Evolutionary conservation across 35 echinoderm and acorn worm species (phyloP).

Genomic region (Anneissia japonica): DNA sequence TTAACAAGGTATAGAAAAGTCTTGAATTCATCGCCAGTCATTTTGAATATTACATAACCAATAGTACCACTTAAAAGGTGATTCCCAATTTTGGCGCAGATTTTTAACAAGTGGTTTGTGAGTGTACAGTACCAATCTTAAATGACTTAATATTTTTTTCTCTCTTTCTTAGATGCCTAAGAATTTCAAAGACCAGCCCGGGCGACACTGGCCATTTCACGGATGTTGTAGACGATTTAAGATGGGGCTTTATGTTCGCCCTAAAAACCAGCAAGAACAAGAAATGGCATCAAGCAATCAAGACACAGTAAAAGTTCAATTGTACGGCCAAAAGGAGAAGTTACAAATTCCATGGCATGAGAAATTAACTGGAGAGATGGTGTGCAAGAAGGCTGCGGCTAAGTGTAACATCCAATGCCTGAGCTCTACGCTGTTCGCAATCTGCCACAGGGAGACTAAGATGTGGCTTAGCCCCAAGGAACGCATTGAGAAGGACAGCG

Average conservation of each 20-base stretch:
- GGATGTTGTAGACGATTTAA: neutral
- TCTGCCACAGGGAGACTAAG: neutral
- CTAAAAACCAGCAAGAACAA: neutral
- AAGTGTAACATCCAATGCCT: neutral
- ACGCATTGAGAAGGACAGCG: neutral
- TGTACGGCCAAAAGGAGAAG: neutral
- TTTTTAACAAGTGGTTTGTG: too few species aligned
- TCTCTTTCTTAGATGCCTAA: neutral
- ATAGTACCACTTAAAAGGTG: too few species aligned
- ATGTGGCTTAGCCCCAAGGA: neutral
- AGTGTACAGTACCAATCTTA: too few species aligned
- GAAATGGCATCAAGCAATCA: neutral
- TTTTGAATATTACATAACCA: too few species aligned
- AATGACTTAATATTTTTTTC: neutral
- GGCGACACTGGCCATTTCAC: neutral
- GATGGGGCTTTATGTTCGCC: neutral
- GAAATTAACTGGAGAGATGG: neutral
- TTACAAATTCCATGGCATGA: neutral
- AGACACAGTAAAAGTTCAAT: neutral
- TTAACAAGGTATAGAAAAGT: too few species aligned
- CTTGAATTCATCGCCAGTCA: too few species aligned
- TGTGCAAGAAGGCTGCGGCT: neutral
- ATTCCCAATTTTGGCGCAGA: too few species aligned
- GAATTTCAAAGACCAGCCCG: neutral
- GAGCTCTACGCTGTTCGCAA: neutral